Conservation (phyloP, 2,888 invertebrate species). For the Eulithis prunata region DNA sequence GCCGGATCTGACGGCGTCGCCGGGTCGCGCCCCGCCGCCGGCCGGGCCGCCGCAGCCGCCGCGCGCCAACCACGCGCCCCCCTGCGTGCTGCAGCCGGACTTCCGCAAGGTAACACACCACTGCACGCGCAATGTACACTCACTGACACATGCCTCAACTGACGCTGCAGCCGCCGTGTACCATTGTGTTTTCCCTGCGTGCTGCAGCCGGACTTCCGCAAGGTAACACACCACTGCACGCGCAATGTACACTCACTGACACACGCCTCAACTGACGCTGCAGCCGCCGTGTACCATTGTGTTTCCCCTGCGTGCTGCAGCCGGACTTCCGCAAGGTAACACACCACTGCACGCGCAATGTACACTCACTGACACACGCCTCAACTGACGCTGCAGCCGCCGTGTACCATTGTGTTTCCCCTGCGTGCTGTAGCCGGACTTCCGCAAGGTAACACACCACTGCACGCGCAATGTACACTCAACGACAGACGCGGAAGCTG, state of each 20-base stretch:
- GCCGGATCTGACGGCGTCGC: slow-evolving; percentile 95
- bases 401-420: slow-evolving; percentile 79
- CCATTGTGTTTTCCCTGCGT: slow-evolving; percentile 58
- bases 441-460: no score
- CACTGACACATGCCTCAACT: slow-evolving; percentile 67
- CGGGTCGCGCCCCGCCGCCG: slow-evolving; percentile 92
- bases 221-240: not conserved
- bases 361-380: slow-evolving; percentile 55
- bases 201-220: no score
- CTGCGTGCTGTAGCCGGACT: no score
- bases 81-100: slow-evolving; percentile 93
- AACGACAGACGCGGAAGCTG: slow-evolving; percentile 69
- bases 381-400: slow-evolving; percentile 82
- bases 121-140: not conserved
- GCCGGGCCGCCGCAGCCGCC: slow-evolving; percentile 86
- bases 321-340: no score
- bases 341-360: not conserved
- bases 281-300: slow-evolving; percentile 85
- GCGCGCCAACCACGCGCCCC: slow-evolving; percentile 91
- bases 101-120: slow-evolving; percentile 89
- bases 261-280: slow-evolving; percentile 81
- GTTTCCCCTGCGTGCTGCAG: no score
- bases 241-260: no score
- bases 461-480: not conserved
- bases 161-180: slow-evolving; percentile 85